Percentiles rank a stretch among this genome's conserved stretches.
Evolutionary conservation across 2,797 vertebrate genomes (phyloP).

Genomic region (Channallabes apus): DNA sequence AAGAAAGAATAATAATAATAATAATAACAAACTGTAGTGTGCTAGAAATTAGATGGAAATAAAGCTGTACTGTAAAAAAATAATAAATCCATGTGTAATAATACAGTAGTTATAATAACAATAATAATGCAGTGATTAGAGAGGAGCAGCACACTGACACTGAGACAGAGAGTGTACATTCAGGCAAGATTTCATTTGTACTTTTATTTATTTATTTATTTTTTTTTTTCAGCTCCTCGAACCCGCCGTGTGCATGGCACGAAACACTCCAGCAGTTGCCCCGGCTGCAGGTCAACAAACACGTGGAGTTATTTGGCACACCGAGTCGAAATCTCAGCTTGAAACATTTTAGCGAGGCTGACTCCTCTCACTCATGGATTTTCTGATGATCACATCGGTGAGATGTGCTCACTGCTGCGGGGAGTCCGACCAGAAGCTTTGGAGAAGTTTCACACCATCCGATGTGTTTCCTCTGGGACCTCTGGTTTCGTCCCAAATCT

Average conservation of each 20-base stretch:
- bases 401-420: neutral
- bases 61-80: neutral
- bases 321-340: neutral
- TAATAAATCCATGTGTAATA: neutral
- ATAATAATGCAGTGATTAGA: neutral
- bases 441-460: neutral
- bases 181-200: no score
- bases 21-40: neutral
- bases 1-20: neutral
- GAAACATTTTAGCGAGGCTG: neutral
- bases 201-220: no score
- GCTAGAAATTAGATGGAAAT: neutral
- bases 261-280: neutral
- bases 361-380: neutral
- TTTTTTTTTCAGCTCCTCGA: neutral
- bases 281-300: conserved; percentile 13
- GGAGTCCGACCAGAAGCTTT: neutral
- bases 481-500: neutral
- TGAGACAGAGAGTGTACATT: neutral
- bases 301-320: conserved; percentile 15
- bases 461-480: neutral
- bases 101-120: neutral
- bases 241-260: neutral
- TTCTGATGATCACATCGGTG: neutral
- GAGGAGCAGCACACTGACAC: neutral